Evolutionary conservation across 2,113 vertebrate species (phyloP).

Genomic region (Scolopax mira): DNA sequence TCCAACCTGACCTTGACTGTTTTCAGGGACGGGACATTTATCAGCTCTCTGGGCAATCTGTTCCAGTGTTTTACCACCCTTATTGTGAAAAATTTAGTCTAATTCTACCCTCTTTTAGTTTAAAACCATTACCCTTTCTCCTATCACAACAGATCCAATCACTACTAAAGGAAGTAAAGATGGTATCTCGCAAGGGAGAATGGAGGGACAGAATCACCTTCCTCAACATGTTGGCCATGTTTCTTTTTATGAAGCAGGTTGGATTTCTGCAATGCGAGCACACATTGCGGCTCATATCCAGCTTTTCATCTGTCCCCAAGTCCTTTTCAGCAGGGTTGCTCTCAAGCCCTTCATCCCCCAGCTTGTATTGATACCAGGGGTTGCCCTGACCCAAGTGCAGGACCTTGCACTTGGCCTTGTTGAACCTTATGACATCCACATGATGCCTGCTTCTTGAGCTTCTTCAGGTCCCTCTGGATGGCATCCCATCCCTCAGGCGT

Average conservation of each 20-base stretch:
- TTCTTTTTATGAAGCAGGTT: background rate
- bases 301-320: background rate
- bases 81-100: background rate
- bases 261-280: background rate
- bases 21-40: background rate
- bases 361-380: too few relatives aligned
- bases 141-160: background rate
- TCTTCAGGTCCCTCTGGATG: too few relatives aligned
- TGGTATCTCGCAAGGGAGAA: background rate
- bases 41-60: background rate
- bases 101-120: background rate
- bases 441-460: too few relatives aligned
- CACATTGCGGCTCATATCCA: background rate
- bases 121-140: background rate
- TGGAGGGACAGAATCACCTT: background rate
- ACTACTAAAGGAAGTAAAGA: background rate
- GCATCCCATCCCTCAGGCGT: too few relatives aligned
- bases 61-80: background rate
- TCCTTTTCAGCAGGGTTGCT: background rate
- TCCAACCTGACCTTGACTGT: background rate
- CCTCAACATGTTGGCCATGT: background rate
- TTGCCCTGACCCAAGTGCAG: too few relatives aligned
- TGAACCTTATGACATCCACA: too few relatives aligned
- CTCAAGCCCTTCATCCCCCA: background rate
- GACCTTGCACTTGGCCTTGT: too few relatives aligned